phyloP scores from a whole-genome alignment of 2,797 vertebrate genomes.

The Sternarchorhynchus goeldii region DNA sequence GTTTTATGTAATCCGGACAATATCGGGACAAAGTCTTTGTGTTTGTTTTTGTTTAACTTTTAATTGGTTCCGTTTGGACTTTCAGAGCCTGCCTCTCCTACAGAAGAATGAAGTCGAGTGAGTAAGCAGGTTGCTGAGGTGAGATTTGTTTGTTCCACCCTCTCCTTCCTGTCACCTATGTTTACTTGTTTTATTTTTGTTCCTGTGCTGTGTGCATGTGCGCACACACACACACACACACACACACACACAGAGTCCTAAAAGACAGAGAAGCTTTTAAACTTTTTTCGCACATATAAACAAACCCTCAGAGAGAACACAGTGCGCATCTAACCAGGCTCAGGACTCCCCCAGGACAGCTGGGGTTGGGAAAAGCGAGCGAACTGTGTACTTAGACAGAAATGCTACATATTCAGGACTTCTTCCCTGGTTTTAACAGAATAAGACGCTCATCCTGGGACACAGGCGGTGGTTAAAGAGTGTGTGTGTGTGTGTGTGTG shows the following conservation, averaged over 20 bases:
- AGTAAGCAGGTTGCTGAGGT: conserved; percentile 49
- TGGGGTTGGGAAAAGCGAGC: background rate
- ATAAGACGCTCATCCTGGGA: conserved; percentile 12
- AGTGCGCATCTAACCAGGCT: background rate
- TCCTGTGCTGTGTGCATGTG: background rate
- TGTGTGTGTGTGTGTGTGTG: conserved; percentile 35
- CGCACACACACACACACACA: too few relatives aligned
- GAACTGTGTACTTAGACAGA: background rate
- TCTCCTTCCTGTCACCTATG: conserved; percentile 9
- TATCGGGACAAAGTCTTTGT: background rate
- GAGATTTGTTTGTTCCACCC: conserved; percentile 14
- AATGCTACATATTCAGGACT: background rate
- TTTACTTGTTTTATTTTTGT: conserved; percentile 6
- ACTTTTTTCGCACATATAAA: too few relatives aligned
- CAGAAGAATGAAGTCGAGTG: conserved; percentile 44
- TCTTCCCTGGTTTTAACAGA: conserved; percentile 20
- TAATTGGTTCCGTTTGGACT: conserved; percentile 21
- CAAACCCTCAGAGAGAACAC: conserved; percentile 1
- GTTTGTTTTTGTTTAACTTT: background rate
- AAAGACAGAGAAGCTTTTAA: too few relatives aligned
- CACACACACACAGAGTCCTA: too few relatives aligned
- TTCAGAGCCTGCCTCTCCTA: conserved; percentile 34
- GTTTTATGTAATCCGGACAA: background rate
- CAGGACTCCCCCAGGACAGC: background rate
- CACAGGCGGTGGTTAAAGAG: conserved; percentile 37